phyloP scores from a whole-genome alignment of 2,113 vertebrate genomes.

The Muscicapa adusta region DNA sequence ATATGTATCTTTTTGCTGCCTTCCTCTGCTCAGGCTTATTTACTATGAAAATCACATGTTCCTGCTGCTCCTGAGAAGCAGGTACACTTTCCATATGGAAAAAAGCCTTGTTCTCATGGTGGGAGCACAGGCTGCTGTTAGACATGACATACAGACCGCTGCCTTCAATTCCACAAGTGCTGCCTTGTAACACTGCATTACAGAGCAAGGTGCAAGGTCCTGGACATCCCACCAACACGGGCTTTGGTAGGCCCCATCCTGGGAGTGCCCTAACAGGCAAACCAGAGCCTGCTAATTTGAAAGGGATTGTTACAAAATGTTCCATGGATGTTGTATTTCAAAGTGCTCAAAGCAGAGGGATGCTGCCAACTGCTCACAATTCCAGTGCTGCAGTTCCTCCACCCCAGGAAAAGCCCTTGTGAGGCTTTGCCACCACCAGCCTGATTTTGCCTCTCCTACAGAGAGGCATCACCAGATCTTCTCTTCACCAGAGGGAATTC shows the following conservation, averaged over 20 bases:
- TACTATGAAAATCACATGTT: neutral
- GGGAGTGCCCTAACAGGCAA: neutral
- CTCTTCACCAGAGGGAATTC: neutral
- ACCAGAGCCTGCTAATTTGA: neutral
- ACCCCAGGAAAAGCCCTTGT: neutral
- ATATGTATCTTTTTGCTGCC: neutral
- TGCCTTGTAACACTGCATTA: fast-evolving
- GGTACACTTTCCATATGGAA: neutral
- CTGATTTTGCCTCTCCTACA: neutral
- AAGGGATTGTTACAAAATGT: neutral
- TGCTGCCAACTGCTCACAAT: neutral
- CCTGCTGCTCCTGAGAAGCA: neutral
- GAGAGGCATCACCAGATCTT: neutral
- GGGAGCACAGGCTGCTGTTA: neutral
- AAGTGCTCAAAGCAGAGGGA: fast-evolving
- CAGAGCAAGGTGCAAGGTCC: neutral
- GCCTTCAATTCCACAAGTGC: fast-evolving
- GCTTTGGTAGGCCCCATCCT: neutral
- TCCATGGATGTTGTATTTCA: neutral
- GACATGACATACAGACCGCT: fast-evolving
- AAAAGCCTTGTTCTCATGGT: neutral
- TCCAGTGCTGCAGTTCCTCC: fast-evolving
- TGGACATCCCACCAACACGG: neutral
- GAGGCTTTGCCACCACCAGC: neutral
- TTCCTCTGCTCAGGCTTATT: neutral